Percentiles rank a stretch among this genome's conserved stretches.
Evolutionary conservation across 92 coral and sea anemone species (phyloP).

Genomic region (Paramuricea clavata): DNA sequence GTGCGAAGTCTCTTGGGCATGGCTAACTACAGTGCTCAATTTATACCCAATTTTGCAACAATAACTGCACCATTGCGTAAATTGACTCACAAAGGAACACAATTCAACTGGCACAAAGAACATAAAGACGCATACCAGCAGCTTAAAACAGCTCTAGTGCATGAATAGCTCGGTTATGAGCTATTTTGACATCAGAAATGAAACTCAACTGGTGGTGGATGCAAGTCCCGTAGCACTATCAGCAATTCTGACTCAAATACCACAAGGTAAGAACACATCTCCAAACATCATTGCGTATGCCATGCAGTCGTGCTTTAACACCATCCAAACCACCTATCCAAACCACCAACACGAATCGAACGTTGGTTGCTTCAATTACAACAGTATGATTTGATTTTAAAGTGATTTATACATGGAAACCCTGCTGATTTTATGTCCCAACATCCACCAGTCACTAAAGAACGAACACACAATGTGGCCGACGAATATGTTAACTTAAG

Average conservation of each 20-base stretch:
- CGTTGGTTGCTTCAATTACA: conserved; percentile 21
- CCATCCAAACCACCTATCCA: background rate
- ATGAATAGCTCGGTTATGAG: conserved; percentile 10
- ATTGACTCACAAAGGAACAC: conserved; percentile 1
- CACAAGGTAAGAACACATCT: background rate
- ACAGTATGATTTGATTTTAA: conserved; percentile 2
- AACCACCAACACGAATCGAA: conserved; percentile 27
- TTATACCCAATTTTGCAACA: conserved; percentile 36
- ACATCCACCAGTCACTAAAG: background rate
- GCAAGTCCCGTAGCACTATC: conserved; percentile 19
- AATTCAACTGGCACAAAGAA: conserved; percentile 13
- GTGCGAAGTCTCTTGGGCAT: no score
- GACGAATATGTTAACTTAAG: conserved; percentile 21
- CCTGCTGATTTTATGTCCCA: conserved; percentile 7
- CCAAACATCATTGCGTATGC: conserved; percentile 16
- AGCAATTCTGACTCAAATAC: background rate
- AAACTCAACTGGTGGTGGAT: background rate
- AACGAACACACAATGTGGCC: background rate
- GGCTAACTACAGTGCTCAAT: conserved; percentile 37
- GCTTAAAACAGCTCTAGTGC: background rate
- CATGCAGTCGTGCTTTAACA: no score
- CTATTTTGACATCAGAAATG: conserved; percentile 5
- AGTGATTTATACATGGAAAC: background rate
- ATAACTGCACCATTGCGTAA: conserved; percentile 27
- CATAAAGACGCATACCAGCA: conserved; percentile 5